Evolutionary conservation across 2,888 invertebrate species (phyloP).

Genomic region (Luffia ferchaultella): DNA sequence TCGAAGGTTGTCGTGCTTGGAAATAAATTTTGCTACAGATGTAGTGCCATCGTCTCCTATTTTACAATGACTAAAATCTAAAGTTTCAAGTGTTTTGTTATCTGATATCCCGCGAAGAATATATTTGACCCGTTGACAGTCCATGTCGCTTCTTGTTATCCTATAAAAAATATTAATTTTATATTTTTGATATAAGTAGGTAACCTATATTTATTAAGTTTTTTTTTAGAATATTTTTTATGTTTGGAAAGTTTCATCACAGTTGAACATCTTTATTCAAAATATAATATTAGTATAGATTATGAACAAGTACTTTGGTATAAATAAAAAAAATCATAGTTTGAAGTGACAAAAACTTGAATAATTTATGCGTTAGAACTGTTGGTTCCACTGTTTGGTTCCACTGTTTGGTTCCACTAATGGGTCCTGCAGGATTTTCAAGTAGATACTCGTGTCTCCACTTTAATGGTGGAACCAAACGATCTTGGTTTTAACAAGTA

Average conservation of each 20-base stretch:
- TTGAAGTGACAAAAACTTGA: neutral
- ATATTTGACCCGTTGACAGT: constrained; percentile 50
- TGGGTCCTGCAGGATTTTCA: too few relatives aligned
- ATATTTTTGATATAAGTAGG: neutral
- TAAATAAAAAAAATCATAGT: neutral
- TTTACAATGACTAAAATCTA: constrained; percentile 73
- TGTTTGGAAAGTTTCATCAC: too few relatives aligned
- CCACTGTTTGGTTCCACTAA: too few relatives aligned
- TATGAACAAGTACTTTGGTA: neutral
- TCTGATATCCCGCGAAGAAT: constrained; percentile 47
- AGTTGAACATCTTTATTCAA: too few relatives aligned
- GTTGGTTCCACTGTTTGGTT: too few relatives aligned
- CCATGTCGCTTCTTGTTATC: constrained; percentile 52
- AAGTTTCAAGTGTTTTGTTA: constrained; percentile 47
- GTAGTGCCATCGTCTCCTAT: constrained; percentile 68
- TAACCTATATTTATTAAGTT: too few relatives aligned
- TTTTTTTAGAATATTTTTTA: too few relatives aligned
- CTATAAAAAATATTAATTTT: constrained; percentile 24
- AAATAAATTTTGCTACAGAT: constrained; percentile 66
- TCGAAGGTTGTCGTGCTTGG: constrained; percentile 48
- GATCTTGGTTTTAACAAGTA: too few relatives aligned
- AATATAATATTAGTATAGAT: neutral
- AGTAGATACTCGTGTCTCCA: too few relatives aligned
- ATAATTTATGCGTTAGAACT: neutral
- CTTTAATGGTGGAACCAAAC: too few relatives aligned